These are phyloP conservation scores for Zele albiditarsus DNA, from an alignment of 2,888 invertebrate species.

Conservation along the genomic window DNA sequence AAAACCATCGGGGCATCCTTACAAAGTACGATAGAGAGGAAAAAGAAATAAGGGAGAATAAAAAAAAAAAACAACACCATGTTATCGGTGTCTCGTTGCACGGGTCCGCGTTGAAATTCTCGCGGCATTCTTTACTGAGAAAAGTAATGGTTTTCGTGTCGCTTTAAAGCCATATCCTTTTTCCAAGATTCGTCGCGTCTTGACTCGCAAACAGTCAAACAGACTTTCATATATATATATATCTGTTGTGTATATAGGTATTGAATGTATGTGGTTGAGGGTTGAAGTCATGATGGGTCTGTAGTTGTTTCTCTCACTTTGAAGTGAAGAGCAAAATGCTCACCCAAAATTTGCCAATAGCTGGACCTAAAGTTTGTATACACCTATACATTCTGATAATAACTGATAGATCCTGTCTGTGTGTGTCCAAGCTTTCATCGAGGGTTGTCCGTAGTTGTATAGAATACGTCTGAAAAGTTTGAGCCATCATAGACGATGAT, in stretches of 20 bases:
- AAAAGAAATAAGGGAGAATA: background rate
- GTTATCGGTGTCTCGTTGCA: constrained; percentile 22
- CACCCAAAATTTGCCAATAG: constrained; percentile 21
- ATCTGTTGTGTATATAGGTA: background rate
- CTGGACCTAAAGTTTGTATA: background rate
- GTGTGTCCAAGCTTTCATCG: background rate
- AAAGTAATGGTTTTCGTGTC: constrained; percentile 18
- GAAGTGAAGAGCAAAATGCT: constrained; percentile 7
- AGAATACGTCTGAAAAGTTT: constrained; percentile 6
- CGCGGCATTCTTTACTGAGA: constrained; percentile 21
- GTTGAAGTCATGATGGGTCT: background rate
- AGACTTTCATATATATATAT: background rate
- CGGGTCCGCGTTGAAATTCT: constrained; percentile 24
- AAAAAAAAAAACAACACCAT: background rate
- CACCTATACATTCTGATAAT: background rate
- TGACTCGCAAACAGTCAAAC: background rate
- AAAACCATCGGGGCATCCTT: constrained; percentile 26
- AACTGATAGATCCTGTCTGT: background rate
- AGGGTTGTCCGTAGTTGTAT: background rate
- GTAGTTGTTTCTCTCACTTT: constrained; percentile 2
- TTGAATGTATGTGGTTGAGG: background rate
- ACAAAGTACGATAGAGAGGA: background rate
- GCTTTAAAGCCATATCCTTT: constrained; percentile 22
- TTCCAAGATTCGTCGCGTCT: constrained; percentile 3
- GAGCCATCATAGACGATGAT: background rate